phyloP scores from a whole-genome alignment of 2,888 invertebrate genomes.

The Tinea pellionella region DNA sequence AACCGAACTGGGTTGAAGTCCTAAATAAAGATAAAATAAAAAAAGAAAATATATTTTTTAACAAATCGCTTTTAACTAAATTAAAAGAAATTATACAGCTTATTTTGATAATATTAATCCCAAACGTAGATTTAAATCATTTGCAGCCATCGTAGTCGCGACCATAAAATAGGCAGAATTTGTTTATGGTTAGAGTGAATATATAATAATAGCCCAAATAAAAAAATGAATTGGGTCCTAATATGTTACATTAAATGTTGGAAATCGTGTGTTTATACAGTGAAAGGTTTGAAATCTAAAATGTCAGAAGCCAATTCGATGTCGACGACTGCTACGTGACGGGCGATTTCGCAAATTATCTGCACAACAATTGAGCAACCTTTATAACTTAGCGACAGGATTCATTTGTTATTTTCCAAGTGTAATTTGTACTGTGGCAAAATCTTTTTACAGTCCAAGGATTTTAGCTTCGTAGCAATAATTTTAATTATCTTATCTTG shows the following conservation, averaged over 20 bases:
- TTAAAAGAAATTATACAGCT: too few relatives aligned
- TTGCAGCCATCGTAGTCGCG: too few relatives aligned
- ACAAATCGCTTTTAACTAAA: too few relatives aligned
- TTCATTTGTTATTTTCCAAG: not conserved
- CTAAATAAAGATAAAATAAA: too few relatives aligned
- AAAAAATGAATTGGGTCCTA: too few relatives aligned
- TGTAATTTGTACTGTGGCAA: not conserved
- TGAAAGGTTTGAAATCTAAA: slow-evolving; percentile 53
- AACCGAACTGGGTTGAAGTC: too few relatives aligned
- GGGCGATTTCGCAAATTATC: slow-evolving; percentile 50
- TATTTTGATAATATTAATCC: too few relatives aligned
- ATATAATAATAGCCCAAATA: too few relatives aligned
- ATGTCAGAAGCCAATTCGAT: slow-evolving; percentile 36
- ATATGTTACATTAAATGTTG: not conserved
- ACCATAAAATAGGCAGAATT: too few relatives aligned
- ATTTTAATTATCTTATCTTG: not conserved
- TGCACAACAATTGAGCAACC: slow-evolving; percentile 26
- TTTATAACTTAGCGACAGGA: not conserved
- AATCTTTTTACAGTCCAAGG: not conserved
- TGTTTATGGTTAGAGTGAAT: too few relatives aligned
- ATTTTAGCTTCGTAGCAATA: not conserved
- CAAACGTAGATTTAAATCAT: too few relatives aligned
- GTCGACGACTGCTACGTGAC: slow-evolving; percentile 35
- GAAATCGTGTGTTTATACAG: slow-evolving; percentile 21
- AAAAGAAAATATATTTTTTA: too few relatives aligned